Percentiles rank a stretch among this genome's conserved stretches.
Conservation (phyloP, 2,888 invertebrate species). For the Invenusta paracnida region DNA sequence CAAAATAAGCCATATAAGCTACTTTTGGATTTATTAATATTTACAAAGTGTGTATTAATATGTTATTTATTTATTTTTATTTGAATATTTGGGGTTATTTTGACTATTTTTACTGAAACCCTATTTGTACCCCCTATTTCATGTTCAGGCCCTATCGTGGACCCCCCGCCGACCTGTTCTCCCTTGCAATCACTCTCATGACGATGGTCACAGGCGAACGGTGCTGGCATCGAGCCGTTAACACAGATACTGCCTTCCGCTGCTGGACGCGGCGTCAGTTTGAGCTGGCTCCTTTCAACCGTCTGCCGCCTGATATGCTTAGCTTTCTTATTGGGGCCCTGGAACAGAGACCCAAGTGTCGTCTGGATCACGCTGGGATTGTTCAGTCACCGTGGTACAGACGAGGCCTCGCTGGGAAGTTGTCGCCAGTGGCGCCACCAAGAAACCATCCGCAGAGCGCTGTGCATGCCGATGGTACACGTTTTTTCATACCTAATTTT, state of each 20-base stretch:
- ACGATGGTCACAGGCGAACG: conserved; percentile 40
- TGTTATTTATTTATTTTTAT: no score
- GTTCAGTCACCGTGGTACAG: conserved; percentile 18
- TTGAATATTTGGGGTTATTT: no score
- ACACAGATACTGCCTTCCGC: neutral
- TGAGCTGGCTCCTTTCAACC: neutral
- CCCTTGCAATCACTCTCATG: conserved; percentile 34
- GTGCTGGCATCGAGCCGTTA: conserved; percentile 19
- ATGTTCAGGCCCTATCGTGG: neutral
- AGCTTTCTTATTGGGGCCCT: conserved; percentile 29
- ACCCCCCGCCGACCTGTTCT: conserved; percentile 35
- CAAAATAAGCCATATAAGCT: no score
- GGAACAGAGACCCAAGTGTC: neutral
- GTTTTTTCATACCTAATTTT: no score
- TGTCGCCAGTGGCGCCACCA: neutral
- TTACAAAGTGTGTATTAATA: no score
- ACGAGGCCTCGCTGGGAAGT: conserved; percentile 2
- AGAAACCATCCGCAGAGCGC: neutral
- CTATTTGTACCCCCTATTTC: neutral
- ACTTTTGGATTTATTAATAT: no score
- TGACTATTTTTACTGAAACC: no score
- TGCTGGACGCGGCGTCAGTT: neutral
- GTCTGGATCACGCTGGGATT: conserved; percentile 7
- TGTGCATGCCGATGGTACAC: neutral
- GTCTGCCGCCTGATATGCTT: conserved; percentile 39